Conservation (phyloP, 2,797 vertebrate genomes). For the Emys orbicularis region DNA sequence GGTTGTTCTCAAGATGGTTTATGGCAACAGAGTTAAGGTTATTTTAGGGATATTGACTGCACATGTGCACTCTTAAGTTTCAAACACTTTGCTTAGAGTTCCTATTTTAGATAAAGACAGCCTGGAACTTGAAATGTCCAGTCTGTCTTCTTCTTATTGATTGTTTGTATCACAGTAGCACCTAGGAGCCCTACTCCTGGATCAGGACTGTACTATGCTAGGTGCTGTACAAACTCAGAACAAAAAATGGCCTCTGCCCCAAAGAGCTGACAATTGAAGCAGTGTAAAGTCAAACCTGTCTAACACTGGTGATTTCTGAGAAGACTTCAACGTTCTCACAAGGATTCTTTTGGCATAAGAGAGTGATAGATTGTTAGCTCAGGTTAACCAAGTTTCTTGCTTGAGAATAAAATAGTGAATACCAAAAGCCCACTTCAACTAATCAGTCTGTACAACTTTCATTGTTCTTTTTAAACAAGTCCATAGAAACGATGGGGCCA, state of each 20-base stretch:
- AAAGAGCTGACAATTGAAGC: constrained; percentile 1
- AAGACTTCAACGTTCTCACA: neutral
- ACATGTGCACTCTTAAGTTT: neutral
- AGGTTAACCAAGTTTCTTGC: neutral
- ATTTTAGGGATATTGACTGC: neutral
- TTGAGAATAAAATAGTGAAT: neutral
- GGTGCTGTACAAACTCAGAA: constrained; percentile 27
- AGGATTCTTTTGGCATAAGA: neutral
- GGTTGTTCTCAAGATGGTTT: neutral
- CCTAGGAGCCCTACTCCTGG: neutral
- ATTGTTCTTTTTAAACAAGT: neutral
- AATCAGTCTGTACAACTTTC: neutral
- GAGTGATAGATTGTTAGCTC: neutral
- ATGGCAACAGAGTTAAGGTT: neutral
- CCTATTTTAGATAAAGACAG: neutral
- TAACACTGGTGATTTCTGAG: neutral
- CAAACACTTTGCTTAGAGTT: neutral
- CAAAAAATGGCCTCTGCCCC: constrained; percentile 3
- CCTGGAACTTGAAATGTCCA: neutral
- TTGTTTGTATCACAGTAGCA: neutral
- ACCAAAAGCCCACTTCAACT: neutral
- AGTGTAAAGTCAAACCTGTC: neutral
- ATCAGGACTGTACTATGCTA: neutral
- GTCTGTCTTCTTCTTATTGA: constrained; percentile 39
- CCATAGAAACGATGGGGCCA: neutral